These are phyloP conservation scores for Lasioglossum zephyrum DNA, from an alignment of 2,888 invertebrate genomes.

Conservation along the genomic window DNA sequence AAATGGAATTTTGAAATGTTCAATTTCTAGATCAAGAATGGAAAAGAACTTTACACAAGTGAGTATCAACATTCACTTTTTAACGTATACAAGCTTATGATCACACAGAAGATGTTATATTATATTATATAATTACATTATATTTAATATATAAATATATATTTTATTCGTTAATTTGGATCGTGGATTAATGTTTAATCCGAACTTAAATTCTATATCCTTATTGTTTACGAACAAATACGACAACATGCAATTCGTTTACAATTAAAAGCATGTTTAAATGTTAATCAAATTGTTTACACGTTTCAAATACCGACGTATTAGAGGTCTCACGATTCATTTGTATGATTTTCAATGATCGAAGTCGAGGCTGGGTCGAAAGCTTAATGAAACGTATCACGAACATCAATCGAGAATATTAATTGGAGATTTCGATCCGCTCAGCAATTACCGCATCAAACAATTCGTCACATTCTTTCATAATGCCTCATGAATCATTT, in stretches of 20 bases:
- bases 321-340: constrained; percentile 8
- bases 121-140: too few relatives aligned
- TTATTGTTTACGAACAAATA: background rate
- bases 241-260: background rate
- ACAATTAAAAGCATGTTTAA: background rate
- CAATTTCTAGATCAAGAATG: background rate
- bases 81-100: background rate
- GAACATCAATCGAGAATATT: constrained; percentile 32
- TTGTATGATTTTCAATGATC: constrained; percentile 17
- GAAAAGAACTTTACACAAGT: background rate
- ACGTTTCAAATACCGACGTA: background rate
- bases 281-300: constrained; percentile 20
- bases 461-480: background rate
- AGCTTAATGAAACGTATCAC: constrained; percentile 37
- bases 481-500: background rate
- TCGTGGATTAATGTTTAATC: background rate
- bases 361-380: constrained; percentile 36
- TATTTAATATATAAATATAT: too few relatives aligned
- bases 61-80: background rate
- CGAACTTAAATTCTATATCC: background rate
- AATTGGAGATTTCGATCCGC: constrained; percentile 28
- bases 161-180: too few relatives aligned
- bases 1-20: background rate
- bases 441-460: constrained; percentile 14
- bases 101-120: background rate